Evolutionary conservation across 2,797 vertebrate genomes (phyloP).

Genomic region (Lutjanus argentimaculatus): DNA sequence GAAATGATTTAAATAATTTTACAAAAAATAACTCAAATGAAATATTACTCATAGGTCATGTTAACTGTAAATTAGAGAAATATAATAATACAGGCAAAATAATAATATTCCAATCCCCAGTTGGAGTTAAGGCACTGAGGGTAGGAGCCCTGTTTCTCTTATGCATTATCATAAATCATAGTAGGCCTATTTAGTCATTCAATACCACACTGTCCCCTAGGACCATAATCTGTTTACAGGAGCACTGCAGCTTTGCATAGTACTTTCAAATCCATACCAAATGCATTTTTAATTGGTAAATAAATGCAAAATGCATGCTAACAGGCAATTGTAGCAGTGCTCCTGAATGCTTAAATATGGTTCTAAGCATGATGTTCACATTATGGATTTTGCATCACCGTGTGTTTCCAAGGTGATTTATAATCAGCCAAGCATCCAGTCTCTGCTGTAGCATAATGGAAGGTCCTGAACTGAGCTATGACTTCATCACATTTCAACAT

Average conservation of each 20-base stretch:
- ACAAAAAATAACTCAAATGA: conserved; percentile 39
- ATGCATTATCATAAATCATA: conserved; percentile 90
- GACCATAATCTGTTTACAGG: conserved; percentile 87
- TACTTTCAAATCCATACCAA: conserved; percentile 88
- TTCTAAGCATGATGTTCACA: conserved; percentile 84
- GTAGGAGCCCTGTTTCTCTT: conserved; percentile 77
- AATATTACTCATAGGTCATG: conserved; percentile 37
- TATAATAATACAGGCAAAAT: conserved; percentile 63
- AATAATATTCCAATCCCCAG: conserved; percentile 72
- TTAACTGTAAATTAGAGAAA: conserved; percentile 59
- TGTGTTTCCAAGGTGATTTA: conserved; percentile 86
- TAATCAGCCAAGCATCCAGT: conserved; percentile 78
- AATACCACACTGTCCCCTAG: conserved; percentile 85
- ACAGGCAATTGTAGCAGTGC: conserved; percentile 81
- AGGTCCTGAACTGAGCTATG: conserved; percentile 69
- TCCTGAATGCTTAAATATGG: conserved; percentile 86
- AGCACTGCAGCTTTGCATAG: conserved; percentile 84
- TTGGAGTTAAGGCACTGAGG: conserved; percentile 74
- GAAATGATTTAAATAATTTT: conserved; percentile 38
- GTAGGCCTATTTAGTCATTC: conserved; percentile 88
- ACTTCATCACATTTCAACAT: conserved; percentile 79
- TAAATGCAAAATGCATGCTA: conserved; percentile 87
- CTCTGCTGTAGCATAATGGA: conserved; percentile 73
- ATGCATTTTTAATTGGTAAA: conserved; percentile 88
- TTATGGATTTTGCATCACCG: conserved; percentile 85